Base-by-base conservation (phyloP, 2,797 vertebrate genomes). In the Pygocentrus nattereri region DNA sequence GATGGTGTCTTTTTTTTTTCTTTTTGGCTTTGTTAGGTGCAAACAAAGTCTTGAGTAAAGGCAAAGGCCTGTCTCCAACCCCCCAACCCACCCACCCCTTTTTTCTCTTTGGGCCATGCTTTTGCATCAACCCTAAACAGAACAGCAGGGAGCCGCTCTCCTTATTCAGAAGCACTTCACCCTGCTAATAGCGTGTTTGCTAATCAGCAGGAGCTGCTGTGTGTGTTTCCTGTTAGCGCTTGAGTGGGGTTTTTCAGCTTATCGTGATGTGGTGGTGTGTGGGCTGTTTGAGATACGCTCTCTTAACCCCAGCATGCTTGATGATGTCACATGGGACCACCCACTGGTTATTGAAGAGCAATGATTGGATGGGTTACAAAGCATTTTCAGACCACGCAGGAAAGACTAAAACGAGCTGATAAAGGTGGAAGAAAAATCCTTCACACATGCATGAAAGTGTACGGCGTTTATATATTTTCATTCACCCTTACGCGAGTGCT, bases 161-260 rank as follows among this genome's bases (percentile, higher is more conserved):
- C 31, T 52, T 34, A 82, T 87, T 82, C 74, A 83, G 56, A 41
- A 70, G 67, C 67, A 78, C 82, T 84, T 87, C 76, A 77, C 78
- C 72, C 78, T 25, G 52, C 58, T 76, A 84, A 80, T 58, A 82
- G 65, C 52, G 67, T 79, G 78, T 85, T 84, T 83, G 64, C 71
- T 76, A 65, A 83, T 74, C 79, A 76, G 82, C 84, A 82, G 72
- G 80, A 49, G 69, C 18, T 31, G 38, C 38, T 59, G 75, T 58
- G 76, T 79, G 61, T 52, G 52, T 58, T 50, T 44, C 41, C 41
- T 44, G 52, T 54, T 25, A 41, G 56, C 41, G 41, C 16, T 16
- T 10, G 74, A 25, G 72, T 64, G 64, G 21, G 27, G 31, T 56
- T 59, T 76, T 59, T 49, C 31, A 38, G 47, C 78, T 77, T 58